A percentile compares a stretch with the other conserved stretches of the same genome.
These are phyloP conservation scores for Hylaeus anthracinus DNA, from an alignment of 1,140 invertebrate species.

Conservation along the genomic window DNA sequence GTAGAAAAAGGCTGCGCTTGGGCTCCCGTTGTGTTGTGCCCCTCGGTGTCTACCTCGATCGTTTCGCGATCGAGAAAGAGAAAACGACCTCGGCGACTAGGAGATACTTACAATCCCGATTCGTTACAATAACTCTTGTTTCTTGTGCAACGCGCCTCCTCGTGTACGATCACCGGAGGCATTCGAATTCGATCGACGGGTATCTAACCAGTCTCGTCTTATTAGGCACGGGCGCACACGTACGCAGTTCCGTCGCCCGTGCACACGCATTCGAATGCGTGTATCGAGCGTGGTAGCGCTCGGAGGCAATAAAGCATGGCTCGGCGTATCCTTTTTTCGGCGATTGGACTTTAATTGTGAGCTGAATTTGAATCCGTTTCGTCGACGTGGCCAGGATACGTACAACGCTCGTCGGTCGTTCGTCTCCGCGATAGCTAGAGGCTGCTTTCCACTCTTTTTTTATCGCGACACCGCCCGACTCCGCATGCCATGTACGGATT, in stretches of 20 bases:
- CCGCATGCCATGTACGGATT: conserved; percentile 24
- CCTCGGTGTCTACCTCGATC: conserved; percentile 32
- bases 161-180: conserved; percentile 5
- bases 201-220: conserved; percentile 52
- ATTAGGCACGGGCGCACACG: conserved; percentile 37
- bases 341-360: conserved; percentile 42
- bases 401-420: conserved; percentile 2
- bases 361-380: conserved; percentile 48
- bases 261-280: neutral
- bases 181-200: conserved; percentile 55
- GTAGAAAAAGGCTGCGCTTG: conserved; percentile 25
- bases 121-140: conserved; percentile 58
- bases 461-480: neutral
- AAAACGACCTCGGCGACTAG: conserved; percentile 42
- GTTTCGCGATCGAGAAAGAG: conserved; percentile 21
- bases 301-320: conserved; percentile 40
- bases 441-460: conserved; percentile 23
- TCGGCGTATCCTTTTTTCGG: conserved; percentile 47
- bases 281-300: neutral
- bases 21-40: conserved; percentile 32
- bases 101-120: conserved; percentile 52
- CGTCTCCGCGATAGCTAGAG: neutral
- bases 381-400: conserved; percentile 20
- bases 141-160: conserved; percentile 37
- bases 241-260: neutral